Conservation (phyloP, 2,797 vertebrate species). For the Enteromius treurensis region DNA sequence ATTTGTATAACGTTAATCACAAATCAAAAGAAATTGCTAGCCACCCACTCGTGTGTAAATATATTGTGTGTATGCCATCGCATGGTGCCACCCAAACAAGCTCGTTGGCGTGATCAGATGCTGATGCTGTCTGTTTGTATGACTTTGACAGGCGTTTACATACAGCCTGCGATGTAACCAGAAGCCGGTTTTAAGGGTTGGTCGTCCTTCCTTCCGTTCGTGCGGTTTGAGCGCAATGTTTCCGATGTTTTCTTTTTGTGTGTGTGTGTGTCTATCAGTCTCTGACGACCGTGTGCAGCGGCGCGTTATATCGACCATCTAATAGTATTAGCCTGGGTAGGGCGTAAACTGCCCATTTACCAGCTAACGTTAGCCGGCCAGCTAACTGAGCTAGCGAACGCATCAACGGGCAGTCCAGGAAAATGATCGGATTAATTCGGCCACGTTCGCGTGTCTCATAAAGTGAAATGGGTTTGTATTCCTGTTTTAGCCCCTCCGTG, state of each 20-base stretch:
- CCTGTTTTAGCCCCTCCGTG: slow-evolving; percentile 4
- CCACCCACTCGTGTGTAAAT: slow-evolving; percentile 5
- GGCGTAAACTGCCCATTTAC: slow-evolving; percentile 56
- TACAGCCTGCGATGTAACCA: neutral
- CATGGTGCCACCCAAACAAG: slow-evolving; percentile 30
- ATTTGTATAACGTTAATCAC: too few species aligned
- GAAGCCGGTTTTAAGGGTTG: neutral
- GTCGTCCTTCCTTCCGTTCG: neutral
- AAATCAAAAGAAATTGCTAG: neutral
- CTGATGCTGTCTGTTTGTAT: slow-evolving; percentile 23
- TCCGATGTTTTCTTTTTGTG: neutral
- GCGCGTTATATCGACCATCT: slow-evolving; percentile 28
- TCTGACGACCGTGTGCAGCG: slow-evolving; percentile 7
- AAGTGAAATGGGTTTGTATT: slow-evolving; percentile 30
- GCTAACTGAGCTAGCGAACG: slow-evolving; percentile 33
- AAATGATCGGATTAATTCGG: slow-evolving; percentile 16
- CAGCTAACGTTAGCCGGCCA: slow-evolving; percentile 31
- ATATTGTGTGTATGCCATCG: neutral
- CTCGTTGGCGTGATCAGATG: slow-evolving; percentile 31
- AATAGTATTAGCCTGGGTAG: slow-evolving; percentile 37
- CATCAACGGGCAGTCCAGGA: slow-evolving; percentile 17
- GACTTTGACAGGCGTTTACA: slow-evolving; percentile 34
- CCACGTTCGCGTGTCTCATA: neutral
- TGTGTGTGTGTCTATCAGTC: neutral
- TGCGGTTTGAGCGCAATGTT: neutral